These are phyloP conservation scores for Centroberyx gerrardi DNA, from an alignment of 2,797 vertebrate genomes.

Conservation along the genomic window DNA sequence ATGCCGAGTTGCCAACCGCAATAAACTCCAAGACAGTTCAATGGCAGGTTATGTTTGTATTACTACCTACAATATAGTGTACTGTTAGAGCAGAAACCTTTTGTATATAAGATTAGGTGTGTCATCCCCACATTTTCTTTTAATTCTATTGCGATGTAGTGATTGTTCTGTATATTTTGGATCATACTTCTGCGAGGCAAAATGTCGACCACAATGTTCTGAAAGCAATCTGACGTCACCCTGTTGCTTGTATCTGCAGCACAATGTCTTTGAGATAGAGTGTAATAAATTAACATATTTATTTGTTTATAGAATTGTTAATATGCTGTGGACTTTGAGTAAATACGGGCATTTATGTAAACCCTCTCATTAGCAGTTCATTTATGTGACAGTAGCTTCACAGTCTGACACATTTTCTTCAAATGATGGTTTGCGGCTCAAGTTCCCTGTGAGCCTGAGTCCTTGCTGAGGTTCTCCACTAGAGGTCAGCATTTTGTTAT, in stretches of 20 bases:
- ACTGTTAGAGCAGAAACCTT: slow-evolving; percentile 21
- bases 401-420: neutral
- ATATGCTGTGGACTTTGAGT: slow-evolving; percentile 45
- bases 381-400: slow-evolving; percentile 8
- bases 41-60: slow-evolving; percentile 11
- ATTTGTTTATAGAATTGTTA: slow-evolving; percentile 70
- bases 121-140: slow-evolving; percentile 27
- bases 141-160: slow-evolving; percentile 36
- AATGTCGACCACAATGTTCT: slow-evolving; percentile 31
- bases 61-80: slow-evolving; percentile 6
- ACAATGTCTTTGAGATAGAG: slow-evolving; percentile 59
- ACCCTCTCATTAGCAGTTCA: slow-evolving; percentile 5
- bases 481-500: slow-evolving; percentile 72
- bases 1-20: neutral
- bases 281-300: slow-evolving; percentile 76
- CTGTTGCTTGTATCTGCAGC: slow-evolving; percentile 49
- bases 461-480: slow-evolving; percentile 56
- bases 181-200: slow-evolving; percentile 34
- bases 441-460: neutral
- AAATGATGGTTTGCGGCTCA: neutral
- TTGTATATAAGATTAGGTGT: slow-evolving; percentile 25
- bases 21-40: slow-evolving; percentile 15
- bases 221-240: slow-evolving; percentile 39
- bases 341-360: slow-evolving; percentile 32
- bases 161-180: slow-evolving; percentile 57